phyloP scores from a whole-genome alignment of 2,888 invertebrate genomes.

The Melanostoma scalare region DNA sequence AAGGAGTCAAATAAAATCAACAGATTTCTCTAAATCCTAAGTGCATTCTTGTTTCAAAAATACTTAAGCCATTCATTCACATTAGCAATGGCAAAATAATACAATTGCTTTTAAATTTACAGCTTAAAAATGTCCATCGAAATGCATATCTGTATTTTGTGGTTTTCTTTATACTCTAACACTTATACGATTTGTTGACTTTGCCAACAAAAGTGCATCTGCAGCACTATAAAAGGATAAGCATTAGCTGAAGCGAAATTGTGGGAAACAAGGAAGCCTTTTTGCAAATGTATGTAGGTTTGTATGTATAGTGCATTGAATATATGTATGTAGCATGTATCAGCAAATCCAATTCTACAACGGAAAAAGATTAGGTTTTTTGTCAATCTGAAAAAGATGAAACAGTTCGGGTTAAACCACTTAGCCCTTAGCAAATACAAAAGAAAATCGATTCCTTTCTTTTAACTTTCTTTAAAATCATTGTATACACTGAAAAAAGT shows the following conservation, averaged over 20 bases:
- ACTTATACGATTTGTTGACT: constrained; percentile 46
- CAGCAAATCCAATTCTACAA: constrained; percentile 4
- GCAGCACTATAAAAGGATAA: constrained; percentile 16
- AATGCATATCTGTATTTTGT: constrained; percentile 47
- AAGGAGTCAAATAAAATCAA: neutral
- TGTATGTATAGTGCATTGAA: no score
- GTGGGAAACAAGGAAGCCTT: constrained; percentile 1
- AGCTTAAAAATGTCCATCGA: constrained; percentile 43
- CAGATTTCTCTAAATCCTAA: constrained; percentile 31
- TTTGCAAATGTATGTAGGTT: neutral
- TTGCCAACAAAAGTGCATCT: constrained; percentile 34
- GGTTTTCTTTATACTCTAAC: constrained; percentile 35
- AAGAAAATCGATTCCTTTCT: no score
- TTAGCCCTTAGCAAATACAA: no score
- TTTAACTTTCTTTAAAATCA: no score
- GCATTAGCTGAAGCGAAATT: constrained; percentile 19
- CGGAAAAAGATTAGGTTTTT: no score
- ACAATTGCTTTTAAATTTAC: constrained; percentile 48
- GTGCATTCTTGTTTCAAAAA: constrained; percentile 43
- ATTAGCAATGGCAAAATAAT: constrained; percentile 36
- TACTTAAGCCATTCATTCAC: constrained; percentile 46
- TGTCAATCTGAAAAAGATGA: no score
- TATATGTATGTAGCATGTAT: neutral
- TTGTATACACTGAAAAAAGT: no score
- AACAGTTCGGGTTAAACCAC: no score